Evolutionary conservation across 2,113 vertebrate genomes (phyloP).

Genomic region (Etheostoma spectabile): DNA sequence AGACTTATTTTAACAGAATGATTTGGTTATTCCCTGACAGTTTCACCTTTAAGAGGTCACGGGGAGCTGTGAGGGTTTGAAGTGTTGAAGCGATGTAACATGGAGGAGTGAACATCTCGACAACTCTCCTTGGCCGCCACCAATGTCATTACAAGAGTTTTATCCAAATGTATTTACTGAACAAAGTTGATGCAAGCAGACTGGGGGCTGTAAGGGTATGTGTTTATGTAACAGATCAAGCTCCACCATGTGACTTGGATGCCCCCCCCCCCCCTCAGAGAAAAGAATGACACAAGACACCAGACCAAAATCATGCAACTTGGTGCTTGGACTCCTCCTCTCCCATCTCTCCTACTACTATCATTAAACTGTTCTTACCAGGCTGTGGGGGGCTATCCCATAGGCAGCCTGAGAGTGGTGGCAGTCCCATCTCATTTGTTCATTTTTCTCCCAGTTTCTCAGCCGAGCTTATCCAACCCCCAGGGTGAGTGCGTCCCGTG

Average conservation of each 20-base stretch:
- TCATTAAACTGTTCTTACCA: slow-evolving; percentile 71
- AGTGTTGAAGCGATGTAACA: slow-evolving; percentile 46
- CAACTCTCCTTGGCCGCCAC: slow-evolving; percentile 71
- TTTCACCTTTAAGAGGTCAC: slow-evolving; percentile 62
- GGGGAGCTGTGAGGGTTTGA: slow-evolving; percentile 52
- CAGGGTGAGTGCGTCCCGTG: slow-evolving; percentile 70
- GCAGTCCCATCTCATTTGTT: slow-evolving; percentile 84
- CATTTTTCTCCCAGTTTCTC: slow-evolving; percentile 74
- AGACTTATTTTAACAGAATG: neutral
- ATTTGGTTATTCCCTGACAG: slow-evolving; percentile 22
- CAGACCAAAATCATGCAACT: slow-evolving; percentile 71
- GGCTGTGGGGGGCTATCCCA: slow-evolving; percentile 61
- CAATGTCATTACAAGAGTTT: slow-evolving; percentile 76
- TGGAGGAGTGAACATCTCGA: slow-evolving; percentile 64
- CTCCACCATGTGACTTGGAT: slow-evolving; percentile 76
- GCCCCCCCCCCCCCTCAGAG: slow-evolving; percentile 59
- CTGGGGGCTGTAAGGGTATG: slow-evolving; percentile 74
- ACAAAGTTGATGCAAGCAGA: slow-evolving; percentile 79
- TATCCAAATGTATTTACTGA: slow-evolving; percentile 57
- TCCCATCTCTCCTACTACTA: slow-evolving; percentile 55
- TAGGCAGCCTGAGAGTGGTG: slow-evolving; percentile 80
- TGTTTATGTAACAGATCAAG: slow-evolving; percentile 83
- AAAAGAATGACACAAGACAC: slow-evolving; percentile 80
- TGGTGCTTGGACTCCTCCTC: slow-evolving; percentile 59
- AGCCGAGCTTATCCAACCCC: slow-evolving; percentile 75